Base-by-base conservation (phyloP, 1,140 invertebrate genomes). In the Drosophila tsacasi region DNA sequence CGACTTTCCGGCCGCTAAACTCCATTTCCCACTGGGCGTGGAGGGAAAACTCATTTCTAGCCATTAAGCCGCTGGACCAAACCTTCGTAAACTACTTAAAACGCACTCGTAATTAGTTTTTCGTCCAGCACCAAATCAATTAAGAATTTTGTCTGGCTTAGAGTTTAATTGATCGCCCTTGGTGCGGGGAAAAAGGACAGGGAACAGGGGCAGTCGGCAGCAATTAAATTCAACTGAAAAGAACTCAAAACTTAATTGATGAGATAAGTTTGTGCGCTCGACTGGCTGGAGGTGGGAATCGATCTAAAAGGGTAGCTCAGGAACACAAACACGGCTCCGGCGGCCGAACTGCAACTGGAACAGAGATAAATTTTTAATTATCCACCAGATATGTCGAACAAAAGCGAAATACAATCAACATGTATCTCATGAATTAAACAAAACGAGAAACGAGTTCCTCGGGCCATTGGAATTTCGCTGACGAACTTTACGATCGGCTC, bases 91-190 rank as follows among this genome's bases (percentile, higher is more conserved):
- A 78, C 49, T 74, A 65, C 57, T 79, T 79, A 71, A 68, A 76
- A 72, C 63, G 72, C 72, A 73, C 60, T 80, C 76, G 67, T 83
- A 83, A 80, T 83, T 80, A 77, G 59, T 86, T 79, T 79, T 67
- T 75, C 37, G 55, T 61, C 64, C 50, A 79, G 67, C 80, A 62
- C 75, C 78, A 83, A 89, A 87, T 87, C 84, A 87, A 87, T 87
- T 87, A 80, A 69, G 78, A 69, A 74, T 83, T 73, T 74, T 17
- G 63, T 83, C 78, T 69, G 35, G 42, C 80, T 74, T 74, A 61
- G 58, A 64, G 55, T 68, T 73, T 75, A 87, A 87, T 89, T 76
- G 81, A 89, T 89, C 75, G 52, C 67, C 67, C 61, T 44, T 39
- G 35, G 35, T 12, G 54, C 25, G 32, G 52, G 42, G 42, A 63